A percentile compares a stretch with the other conserved stretches of the same genome.
Conservation (phyloP, 2,888 invertebrate genomes). For the Lepidocyrtoides sp. region DNA sequence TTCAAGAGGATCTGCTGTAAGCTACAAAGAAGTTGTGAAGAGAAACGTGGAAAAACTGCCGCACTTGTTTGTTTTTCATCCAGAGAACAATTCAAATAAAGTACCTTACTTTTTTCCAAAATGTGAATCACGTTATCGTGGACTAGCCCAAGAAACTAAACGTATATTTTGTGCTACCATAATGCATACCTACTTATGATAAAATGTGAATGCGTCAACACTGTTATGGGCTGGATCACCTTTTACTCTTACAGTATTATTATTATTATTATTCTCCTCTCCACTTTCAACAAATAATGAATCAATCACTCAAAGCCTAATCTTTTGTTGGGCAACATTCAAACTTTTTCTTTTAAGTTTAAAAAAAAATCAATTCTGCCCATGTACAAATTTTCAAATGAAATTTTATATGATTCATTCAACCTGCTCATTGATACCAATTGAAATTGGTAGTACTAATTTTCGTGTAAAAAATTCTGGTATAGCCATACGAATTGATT, state of each 20-base stretch:
- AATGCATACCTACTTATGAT: not conserved
- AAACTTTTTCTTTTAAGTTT: too few relatives aligned
- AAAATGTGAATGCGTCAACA: not conserved
- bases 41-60: conserved; percentile 25
- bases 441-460: too few relatives aligned
- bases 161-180: not conserved
- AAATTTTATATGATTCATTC: too few relatives aligned
- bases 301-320: conserved; percentile 56
- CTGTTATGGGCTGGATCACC: not conserved
- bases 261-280: not conserved
- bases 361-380: too few relatives aligned
- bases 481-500: too few relatives aligned
- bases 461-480: too few relatives aligned
- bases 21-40: not conserved
- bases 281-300: conserved; percentile 48
- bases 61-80: conserved; percentile 64
- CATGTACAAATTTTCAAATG: too few relatives aligned
- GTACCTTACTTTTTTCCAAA: not conserved
- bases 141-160: not conserved
- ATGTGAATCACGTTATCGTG: not conserved
- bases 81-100: conserved; percentile 62
- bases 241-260: too few relatives aligned
- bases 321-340: conserved; percentile 45
- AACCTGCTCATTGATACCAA: too few relatives aligned
- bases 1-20: conserved; percentile 1